Percentiles rank a stretch among this genome's conserved stretches.
Evolutionary conservation across 2,888 invertebrate genomes (phyloP).

Genomic region (Cartodere bifasciata): DNA sequence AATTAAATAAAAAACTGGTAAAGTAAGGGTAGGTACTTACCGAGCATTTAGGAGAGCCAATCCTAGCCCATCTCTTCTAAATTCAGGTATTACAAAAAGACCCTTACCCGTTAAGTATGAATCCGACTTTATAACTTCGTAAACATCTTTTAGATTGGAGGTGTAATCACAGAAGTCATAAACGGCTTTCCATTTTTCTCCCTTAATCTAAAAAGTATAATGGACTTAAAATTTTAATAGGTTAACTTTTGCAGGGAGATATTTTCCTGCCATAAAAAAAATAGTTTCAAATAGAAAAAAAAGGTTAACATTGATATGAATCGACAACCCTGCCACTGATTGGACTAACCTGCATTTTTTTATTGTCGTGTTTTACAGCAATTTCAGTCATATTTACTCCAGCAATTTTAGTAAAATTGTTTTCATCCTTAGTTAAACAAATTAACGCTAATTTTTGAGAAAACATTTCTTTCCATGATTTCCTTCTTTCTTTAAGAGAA

Average conservation of each 20-base stretch:
- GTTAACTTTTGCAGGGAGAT: neutral
- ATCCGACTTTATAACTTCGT: conserved; percentile 18
- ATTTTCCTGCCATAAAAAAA: too few species aligned
- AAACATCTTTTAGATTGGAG: conserved; percentile 17
- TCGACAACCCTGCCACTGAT: neutral
- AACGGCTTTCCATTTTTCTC: conserved; percentile 10
- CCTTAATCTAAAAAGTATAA: conserved; percentile 11
- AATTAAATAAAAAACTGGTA: too few species aligned
- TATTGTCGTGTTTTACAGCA: conserved; percentile 8
- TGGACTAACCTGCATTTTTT: too few species aligned
- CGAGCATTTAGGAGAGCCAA: conserved; percentile 18
- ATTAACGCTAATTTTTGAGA: conserved; percentile 26
- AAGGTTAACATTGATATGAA: neutral
- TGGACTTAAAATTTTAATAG: conserved; percentile 10
- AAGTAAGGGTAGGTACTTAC: too few species aligned
- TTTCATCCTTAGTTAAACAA: conserved; percentile 28
- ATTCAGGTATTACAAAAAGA: conserved; percentile 24
- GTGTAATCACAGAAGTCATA: conserved; percentile 12
- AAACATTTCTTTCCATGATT: conserved; percentile 17
- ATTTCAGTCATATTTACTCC: conserved; percentile 27
- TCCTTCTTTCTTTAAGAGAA: conserved; percentile 8
- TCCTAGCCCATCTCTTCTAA: conserved; percentile 25
- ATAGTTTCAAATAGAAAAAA: too few species aligned
- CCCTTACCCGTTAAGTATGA: conserved; percentile 27
- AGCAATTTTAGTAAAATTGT: conserved; percentile 27